Evolutionary conservation across 2,113 vertebrate species (phyloP).

Genomic region (Nymphicus hollandicus): DNA sequence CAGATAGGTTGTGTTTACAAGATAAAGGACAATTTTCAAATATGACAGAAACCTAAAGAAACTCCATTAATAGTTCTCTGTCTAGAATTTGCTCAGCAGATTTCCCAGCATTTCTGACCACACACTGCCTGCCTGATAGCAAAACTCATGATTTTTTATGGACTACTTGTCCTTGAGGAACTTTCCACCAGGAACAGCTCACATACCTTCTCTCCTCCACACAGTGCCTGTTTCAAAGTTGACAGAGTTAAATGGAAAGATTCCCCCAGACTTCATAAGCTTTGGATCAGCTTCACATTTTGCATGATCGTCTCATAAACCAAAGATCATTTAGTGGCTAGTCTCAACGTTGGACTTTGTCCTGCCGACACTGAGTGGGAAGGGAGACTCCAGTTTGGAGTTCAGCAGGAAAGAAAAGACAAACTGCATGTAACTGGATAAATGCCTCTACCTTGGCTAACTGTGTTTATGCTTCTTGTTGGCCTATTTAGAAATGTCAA

Average conservation of each 20-base stretch:
- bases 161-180: neutral
- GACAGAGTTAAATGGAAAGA: neutral
- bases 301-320: neutral
- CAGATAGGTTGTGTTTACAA: neutral
- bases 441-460: neutral
- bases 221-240: neutral
- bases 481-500: neutral
- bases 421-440: neutral
- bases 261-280: neutral
- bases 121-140: neutral
- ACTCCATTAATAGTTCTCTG: neutral
- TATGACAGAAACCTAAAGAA: neutral
- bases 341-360: neutral
- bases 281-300: neutral
- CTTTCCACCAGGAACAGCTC: neutral
- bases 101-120: neutral
- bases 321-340: neutral
- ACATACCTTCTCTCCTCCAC: neutral
- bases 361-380: neutral
- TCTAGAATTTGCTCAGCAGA: neutral
- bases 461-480: neutral
- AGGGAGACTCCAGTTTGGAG: neutral
- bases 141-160: neutral
- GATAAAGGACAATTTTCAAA: neutral
- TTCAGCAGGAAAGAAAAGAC: neutral